Percentiles rank a stretch among this genome's conserved stretches.
Conservation (phyloP, 2,113 vertebrate genomes). For the Picathartes gymnocephalus region DNA sequence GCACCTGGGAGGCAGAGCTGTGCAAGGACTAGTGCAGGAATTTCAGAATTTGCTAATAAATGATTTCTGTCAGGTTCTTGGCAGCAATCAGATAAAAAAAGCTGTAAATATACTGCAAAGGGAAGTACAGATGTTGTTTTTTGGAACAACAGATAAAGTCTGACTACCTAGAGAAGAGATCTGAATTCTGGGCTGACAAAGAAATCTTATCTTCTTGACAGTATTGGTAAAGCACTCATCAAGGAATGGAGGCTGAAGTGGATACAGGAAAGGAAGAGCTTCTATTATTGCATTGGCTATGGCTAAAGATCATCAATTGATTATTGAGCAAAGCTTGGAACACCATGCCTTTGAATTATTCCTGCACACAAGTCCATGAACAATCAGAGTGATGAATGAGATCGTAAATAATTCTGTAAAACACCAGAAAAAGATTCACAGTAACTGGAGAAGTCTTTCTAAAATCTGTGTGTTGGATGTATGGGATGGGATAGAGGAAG, state of each 20-base stretch:
- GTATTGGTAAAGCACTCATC: not conserved
- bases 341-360: not conserved
- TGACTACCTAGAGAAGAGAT: not conserved
- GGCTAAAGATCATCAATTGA: not conserved
- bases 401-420: not conserved
- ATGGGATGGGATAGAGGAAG: fast-evolving
- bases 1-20: not conserved
- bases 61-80: not conserved
- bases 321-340: not conserved
- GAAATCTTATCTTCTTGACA: not conserved
- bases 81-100: not conserved
- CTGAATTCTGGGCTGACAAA: not conserved
- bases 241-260: not conserved
- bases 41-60: not conserved
- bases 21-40: not conserved
- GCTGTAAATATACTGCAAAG: not conserved
- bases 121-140: not conserved
- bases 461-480: not conserved
- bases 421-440: not conserved
- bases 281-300: not conserved
- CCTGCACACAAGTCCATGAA: not conserved
- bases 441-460: not conserved
- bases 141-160: not conserved
- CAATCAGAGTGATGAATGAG: not conserved
- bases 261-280: not conserved